Evolutionary conservation across 2,888 invertebrate genomes (phyloP).

Genomic region (Protodeltote pygarga): DNA sequence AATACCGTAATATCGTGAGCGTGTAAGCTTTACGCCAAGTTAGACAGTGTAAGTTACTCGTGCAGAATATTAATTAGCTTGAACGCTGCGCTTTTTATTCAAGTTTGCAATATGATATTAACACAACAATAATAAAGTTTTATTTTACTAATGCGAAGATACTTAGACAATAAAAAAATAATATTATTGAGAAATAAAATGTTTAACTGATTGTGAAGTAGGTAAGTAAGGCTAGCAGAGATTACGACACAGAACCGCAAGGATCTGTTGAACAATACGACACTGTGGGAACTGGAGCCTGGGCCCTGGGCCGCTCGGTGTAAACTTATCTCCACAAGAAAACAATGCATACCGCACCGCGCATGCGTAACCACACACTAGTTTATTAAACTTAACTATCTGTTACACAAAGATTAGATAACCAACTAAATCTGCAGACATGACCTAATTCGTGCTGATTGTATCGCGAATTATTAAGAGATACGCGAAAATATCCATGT

Average conservation of each 20-base stretch:
- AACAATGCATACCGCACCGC: constrained; percentile 2
- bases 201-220: no score
- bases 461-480: constrained; percentile 18
- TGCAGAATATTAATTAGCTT: no score
- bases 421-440: constrained; percentile 22
- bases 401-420: constrained; percentile 14
- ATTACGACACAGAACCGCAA: constrained; percentile 1
- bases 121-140: no score
- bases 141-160: no score
- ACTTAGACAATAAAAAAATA: no score
- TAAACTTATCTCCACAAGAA: no score
- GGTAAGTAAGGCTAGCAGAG: neutral
- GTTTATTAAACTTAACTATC: neutral
- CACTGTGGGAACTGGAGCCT: constrained; percentile 19
- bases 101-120: no score
- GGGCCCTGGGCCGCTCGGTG: neutral
- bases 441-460: constrained; percentile 37
- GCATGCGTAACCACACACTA: neutral
- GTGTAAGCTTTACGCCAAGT: no score
- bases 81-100: no score
- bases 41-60: no score
- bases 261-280: constrained; percentile 16
- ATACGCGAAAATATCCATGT: constrained; percentile 3
- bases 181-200: no score
- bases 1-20: no score